phyloP scores from a whole-genome alignment of 37 sponge, comb jelly and placozoan species.

The Hormiphora californensis region DNA sequence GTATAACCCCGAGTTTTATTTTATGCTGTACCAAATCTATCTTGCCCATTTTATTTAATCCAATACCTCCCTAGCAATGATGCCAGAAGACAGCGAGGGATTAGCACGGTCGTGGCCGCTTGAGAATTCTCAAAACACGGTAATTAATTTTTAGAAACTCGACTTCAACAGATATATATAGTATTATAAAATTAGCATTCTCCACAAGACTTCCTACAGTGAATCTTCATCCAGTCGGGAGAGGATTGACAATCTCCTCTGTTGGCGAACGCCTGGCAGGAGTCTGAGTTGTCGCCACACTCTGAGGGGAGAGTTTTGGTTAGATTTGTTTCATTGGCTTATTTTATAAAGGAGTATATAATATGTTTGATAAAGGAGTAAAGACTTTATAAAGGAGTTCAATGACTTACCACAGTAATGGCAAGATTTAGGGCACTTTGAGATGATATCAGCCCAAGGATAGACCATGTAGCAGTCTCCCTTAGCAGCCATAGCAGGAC shows the following conservation, averaged over 20 bases:
- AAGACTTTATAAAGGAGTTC: neutral
- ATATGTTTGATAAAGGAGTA: neutral
- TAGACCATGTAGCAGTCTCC: neutral
- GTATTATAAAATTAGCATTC: neutral
- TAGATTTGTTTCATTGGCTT: too few species aligned
- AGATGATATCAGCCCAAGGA: neutral
- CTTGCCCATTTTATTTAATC: too few species aligned
- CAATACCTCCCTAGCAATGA: too few species aligned
- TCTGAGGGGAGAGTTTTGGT: too few species aligned
- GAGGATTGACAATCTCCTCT: neutral
- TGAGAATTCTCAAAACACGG: too few species aligned
- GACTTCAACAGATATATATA: too few species aligned
- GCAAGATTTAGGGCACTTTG: slow-evolving; percentile 39
- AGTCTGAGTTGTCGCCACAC: slow-evolving; percentile 13
- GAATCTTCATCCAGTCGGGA: neutral
- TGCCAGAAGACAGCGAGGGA: too few species aligned
- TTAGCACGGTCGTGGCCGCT: too few species aligned
- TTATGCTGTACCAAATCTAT: too few species aligned
- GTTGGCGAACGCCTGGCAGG: neutral
- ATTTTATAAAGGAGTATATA: neutral
- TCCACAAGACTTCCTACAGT: slow-evolving; percentile 28
- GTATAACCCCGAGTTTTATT: too few species aligned
- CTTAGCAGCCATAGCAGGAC: neutral
- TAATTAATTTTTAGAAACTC: too few species aligned
- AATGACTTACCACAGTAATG: neutral